These are phyloP conservation scores for Hypena proboscidalis DNA, from an alignment of 2,888 invertebrate genomes.

Conservation along the genomic window DNA sequence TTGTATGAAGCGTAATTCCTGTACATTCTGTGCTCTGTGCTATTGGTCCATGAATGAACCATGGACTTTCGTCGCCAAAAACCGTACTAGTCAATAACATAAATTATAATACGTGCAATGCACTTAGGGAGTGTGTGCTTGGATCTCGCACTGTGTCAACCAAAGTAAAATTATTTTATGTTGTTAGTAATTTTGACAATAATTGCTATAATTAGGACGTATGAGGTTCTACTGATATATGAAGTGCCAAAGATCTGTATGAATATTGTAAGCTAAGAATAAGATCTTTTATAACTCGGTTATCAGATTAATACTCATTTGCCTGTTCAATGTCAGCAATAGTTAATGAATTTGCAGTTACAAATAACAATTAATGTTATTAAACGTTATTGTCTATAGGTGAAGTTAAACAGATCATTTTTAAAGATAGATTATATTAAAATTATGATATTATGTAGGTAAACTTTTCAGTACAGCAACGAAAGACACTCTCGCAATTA, in stretches of 20 bases:
- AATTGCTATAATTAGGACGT: constrained; percentile 40
- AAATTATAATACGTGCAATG: constrained; percentile 28
- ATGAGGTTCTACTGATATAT: constrained; percentile 26
- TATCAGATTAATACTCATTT: constrained; percentile 39
- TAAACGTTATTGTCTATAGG: constrained; percentile 25
- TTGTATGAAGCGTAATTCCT: no score
- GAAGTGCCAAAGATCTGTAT: constrained; percentile 53
- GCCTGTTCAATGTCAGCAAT: constrained; percentile 11
- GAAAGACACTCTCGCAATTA: no score
- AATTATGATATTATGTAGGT: no score
- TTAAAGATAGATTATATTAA: constrained; percentile 10
- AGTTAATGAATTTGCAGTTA: constrained; percentile 22
- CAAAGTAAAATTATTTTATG: constrained; percentile 25
- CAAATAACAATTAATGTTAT: no score
- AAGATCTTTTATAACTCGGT: constrained; percentile 23
- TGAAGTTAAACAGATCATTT: constrained; percentile 6
- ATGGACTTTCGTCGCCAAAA: constrained; percentile 36
- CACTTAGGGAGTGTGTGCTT: constrained; percentile 30
- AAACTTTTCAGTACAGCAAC: no score
- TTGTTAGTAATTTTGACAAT: constrained; percentile 52
- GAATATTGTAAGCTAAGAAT: constrained; percentile 7
- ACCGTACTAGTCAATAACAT: constrained; percentile 44
- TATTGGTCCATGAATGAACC: constrained; percentile 16
- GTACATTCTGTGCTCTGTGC: constrained; percentile 13
- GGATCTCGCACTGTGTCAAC: constrained; percentile 23